Evolutionary conservation across 2,888 invertebrate genomes (phyloP), one percentile per base, ranked within the genome.

Genomic region (Lathronympha strigana): DNA sequence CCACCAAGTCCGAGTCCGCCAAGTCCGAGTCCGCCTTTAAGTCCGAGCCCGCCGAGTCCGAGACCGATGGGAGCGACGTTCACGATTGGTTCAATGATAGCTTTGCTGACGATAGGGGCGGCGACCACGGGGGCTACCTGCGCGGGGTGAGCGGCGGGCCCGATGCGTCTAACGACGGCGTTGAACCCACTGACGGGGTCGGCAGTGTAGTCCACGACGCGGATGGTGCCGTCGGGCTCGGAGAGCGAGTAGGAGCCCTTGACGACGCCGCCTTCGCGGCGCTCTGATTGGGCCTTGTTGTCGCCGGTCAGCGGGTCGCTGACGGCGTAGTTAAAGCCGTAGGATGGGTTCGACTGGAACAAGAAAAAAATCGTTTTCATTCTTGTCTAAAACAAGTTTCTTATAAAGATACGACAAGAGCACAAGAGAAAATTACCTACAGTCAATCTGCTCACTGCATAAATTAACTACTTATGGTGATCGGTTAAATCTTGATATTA

Each of bases 281-380:
- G 74, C 71, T 93, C 92, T 2, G 79, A 77, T 70, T 92, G 92
- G 8, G 87, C 83, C 69, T 93, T 93, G 69, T 87, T 80, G 79
- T 92, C 92, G 64, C 92, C 92, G 21, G 92, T 92, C 63, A 78
- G 67, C 1, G 92, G 90, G 71, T 92, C 92, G 74, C 80, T 88
- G 17, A 92, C 92, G 28, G 90, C 90, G 73, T 92, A 93, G 80
- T 91, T 88, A 79, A 91, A 92, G 67, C 83, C 85, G 76, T 92
- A 93, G 60, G 82, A 83, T 15, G 91, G 92, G 67, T 84, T 75
- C 43, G 86, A 80, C 92, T 92, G 82, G 0, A 71, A 74, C 54
- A 51, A n/a, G 17, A 53, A 43, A 8, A n/a, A 55, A 6, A 0
- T 13, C 19, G 4, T 38, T 0, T 15, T 11, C 11, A 33, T 33